A percentile compares a stretch with the other conserved stretches of the same genome.
phyloP scores from a whole-genome alignment of 2,113 vertebrate species.

The Tenebrosternarchus preto region DNA sequence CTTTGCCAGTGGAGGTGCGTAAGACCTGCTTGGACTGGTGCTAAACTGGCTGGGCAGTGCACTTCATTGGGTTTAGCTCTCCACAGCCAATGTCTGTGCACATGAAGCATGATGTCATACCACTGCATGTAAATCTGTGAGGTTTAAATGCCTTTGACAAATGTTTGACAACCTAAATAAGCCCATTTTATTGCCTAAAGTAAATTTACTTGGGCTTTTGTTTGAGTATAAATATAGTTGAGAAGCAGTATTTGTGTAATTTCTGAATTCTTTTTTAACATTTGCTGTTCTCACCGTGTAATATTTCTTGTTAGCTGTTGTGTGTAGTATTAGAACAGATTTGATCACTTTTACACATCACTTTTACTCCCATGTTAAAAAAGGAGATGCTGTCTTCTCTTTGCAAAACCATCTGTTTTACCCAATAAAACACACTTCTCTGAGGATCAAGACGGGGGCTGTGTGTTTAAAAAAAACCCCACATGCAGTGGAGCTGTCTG shows the following conservation, averaged over 20 bases:
- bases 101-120: too few species aligned
- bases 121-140: background rate
- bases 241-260: too few species aligned
- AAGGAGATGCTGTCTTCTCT: conserved; percentile 8
- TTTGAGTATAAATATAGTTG: too few species aligned
- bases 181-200: too few species aligned
- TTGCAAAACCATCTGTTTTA: background rate
- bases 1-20: conserved; percentile 27
- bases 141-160: background rate
- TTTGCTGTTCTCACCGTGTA: too few species aligned
- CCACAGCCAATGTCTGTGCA: too few species aligned
- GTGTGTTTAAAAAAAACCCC: conserved; percentile 35
- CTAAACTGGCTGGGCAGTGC: background rate
- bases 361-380: background rate
- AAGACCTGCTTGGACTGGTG: conserved; percentile 11
- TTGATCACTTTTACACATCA: background rate
- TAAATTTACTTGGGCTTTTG: too few species aligned
- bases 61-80: too few species aligned
- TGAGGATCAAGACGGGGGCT: conserved; percentile 13
- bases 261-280: too few species aligned
- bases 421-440: conserved; percentile 27
- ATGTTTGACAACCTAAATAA: too few species aligned
- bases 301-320: background rate
- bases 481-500: conserved; percentile 31
- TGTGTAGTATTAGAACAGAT: conserved; percentile 7